Percentiles rank a stretch among this genome's conserved stretches.
These are phyloP conservation scores for Lasioglossum calceatum DNA, from an alignment of 2,888 invertebrate species.

Conservation along the genomic window DNA sequence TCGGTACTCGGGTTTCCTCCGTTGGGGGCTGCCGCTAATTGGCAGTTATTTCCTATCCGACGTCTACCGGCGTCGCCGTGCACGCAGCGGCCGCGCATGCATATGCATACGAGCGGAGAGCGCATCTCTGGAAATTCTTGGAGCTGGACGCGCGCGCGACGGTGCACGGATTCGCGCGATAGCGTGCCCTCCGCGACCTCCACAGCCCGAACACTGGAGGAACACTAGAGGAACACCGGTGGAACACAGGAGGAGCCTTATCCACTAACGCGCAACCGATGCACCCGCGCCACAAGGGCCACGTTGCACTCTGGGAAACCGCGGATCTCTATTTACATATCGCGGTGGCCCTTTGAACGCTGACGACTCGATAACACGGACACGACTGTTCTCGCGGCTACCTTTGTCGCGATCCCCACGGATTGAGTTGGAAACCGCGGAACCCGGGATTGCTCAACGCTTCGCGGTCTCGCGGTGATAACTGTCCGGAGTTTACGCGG, in stretches of 20 bases:
- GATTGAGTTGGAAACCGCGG: constrained; percentile 7
- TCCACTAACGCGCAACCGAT: constrained; percentile 21
- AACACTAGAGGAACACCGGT: too few relatives aligned
- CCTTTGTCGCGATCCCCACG: neutral
- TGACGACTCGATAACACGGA: constrained; percentile 42
- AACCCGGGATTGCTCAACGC: neutral
- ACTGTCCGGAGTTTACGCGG: neutral
- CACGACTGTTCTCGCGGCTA: neutral
- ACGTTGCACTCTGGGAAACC: constrained; percentile 25
- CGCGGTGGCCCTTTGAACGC: constrained; percentile 19
- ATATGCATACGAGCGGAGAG: constrained; percentile 64
- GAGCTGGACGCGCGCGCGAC: constrained; percentile 33
- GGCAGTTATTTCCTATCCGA: constrained; percentile 76
- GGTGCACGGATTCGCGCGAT: constrained; percentile 70
- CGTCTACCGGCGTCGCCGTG: constrained; percentile 66
- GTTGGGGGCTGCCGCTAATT: constrained; percentile 70
- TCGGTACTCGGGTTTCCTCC: constrained; percentile 52
- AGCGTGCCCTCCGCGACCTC: constrained; percentile 64
- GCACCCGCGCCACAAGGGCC: constrained; percentile 27
- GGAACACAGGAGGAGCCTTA: neutral
- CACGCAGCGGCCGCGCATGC: constrained; percentile 64
- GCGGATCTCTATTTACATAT: constrained; percentile 56
- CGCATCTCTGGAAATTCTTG: constrained; percentile 70
- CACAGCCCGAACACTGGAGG: neutral
- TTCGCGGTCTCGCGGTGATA: neutral